Evolutionary conservation across 2,888 invertebrate genomes (phyloP), one percentile per base, ranked within the genome.

Genomic region (Drosophila paranaensis): DNA sequence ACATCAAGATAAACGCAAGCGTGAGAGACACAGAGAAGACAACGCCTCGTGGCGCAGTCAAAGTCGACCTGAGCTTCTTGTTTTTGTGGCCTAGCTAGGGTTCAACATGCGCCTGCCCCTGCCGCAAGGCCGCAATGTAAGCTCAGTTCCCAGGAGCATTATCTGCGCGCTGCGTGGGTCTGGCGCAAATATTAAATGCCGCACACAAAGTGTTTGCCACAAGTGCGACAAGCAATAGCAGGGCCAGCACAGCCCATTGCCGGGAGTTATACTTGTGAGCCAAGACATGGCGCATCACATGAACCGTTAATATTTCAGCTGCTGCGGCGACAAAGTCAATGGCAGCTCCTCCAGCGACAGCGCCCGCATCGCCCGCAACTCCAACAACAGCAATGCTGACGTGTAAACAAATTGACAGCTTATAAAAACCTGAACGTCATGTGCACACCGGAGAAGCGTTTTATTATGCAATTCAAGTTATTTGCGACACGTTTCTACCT

Each of bases 371-470:
- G 40, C 10, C 35, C 1, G 13, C 45, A 30, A 55, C 54, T 25
- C n/a, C 40, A 55, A 55, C 50, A 33, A n/a, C 16, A 10, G 40
- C 54, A 66, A 74, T 66, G 72, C 68, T 63, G 76, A 75, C 72
- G 81, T 79, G 84, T 84, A 84, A 85, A 86, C 85, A 89, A 90
- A 90, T 90, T 90, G 90, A 90, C 90, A 90, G 90, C 89, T 90
- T 90, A 90, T 90, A 90, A 89, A 87, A 89, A 84, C 86, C 84
- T 81, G 82, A 78, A 83, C 82, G 79, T 82, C 83, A 83, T 86
- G 83, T 75, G 80, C 74, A 72, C 71, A 56, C 57, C 62, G 53
- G 60, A 70, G 57, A 81, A 84, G 65, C 83, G 76, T 83, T 85
- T 87, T 87, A 85, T 86, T 87, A 85, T 85, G 86, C 85, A 78